These are phyloP conservation scores for Typhlichthys subterraneus DNA, from an alignment of 2,797 vertebrate genomes.

Conservation along the genomic window DNA sequence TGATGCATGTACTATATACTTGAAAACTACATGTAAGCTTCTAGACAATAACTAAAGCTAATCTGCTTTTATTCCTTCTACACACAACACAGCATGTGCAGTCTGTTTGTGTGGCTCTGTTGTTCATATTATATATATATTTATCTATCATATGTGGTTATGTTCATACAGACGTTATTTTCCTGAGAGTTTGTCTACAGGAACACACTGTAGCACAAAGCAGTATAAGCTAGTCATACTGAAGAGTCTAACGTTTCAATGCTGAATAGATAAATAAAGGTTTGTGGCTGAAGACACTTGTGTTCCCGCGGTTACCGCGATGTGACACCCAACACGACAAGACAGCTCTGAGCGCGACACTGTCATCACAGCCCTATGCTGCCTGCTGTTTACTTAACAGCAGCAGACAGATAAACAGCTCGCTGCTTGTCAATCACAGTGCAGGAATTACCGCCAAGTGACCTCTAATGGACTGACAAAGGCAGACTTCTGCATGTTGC, in stretches of 20 bases:
- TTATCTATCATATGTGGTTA: too few species aligned
- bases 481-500: slow-evolving; percentile 41
- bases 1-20: too few species aligned
- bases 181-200: too few species aligned
- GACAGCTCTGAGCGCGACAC: background rate
- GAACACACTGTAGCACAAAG: too few species aligned
- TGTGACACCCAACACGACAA: background rate
- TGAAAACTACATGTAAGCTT: too few species aligned
- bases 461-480: slow-evolving; percentile 43
- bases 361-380: slow-evolving; percentile 3
- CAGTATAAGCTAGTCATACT: too few species aligned
- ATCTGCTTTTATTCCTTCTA: background rate
- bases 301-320: background rate
- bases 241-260: background rate
- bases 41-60: too few species aligned
- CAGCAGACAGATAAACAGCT: slow-evolving; percentile 23
- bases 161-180: too few species aligned
- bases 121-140: too few species aligned
- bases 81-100: too few species aligned
- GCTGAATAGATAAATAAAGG: background rate
- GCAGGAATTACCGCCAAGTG: slow-evolving; percentile 35
- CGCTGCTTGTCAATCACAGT: slow-evolving; percentile 35
- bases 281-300: too few species aligned
- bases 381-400: slow-evolving; percentile 17
- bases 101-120: too few species aligned